Evolutionary conservation across 2,113 vertebrate genomes (phyloP).

Genomic region (Electrona antarctica): DNA sequence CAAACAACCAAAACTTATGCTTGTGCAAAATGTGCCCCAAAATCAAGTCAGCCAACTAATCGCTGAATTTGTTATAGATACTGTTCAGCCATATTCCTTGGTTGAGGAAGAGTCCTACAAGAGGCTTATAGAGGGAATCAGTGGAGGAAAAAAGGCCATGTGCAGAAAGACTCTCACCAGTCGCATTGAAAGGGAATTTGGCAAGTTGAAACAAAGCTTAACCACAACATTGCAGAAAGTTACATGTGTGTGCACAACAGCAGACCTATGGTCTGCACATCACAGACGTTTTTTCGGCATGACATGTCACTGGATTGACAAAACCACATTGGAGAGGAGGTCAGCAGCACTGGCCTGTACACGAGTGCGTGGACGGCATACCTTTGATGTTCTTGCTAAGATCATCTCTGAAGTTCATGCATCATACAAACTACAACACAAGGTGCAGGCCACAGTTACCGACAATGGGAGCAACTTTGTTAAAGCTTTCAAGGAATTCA

Average conservation of each 20-base stretch:
- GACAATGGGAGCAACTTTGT: too few species aligned
- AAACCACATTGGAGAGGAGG: not conserved
- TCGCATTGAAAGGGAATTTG: constrained; percentile 24
- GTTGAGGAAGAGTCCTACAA: constrained; percentile 32
- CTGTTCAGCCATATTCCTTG: constrained; percentile 37
- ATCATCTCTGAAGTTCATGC: too few species aligned
- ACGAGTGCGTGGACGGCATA: not conserved
- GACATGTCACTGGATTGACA: constrained; percentile 17
- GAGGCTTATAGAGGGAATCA: constrained; percentile 40
- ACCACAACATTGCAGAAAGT: constrained; percentile 24
- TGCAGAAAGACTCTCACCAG: constrained; percentile 18
- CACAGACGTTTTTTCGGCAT: not conserved
- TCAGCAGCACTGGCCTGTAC: constrained; percentile 3
- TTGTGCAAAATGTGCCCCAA: too few species aligned
- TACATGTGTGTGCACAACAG: constrained; percentile 25
- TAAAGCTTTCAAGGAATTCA: too few species aligned
- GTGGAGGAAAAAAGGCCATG: constrained; percentile 37
- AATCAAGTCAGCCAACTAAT: too few species aligned
- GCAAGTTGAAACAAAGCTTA: constrained; percentile 28
- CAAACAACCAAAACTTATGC: too few species aligned
- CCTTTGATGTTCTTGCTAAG: too few species aligned
- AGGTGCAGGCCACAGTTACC: too few species aligned
- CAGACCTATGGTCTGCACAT: constrained; percentile 4
- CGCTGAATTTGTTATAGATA: constrained; percentile 41
- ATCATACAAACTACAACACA: too few species aligned